Evolutionary conservation across 2,888 invertebrate genomes (phyloP).

Genomic region (Ditylenchus weischeri): DNA sequence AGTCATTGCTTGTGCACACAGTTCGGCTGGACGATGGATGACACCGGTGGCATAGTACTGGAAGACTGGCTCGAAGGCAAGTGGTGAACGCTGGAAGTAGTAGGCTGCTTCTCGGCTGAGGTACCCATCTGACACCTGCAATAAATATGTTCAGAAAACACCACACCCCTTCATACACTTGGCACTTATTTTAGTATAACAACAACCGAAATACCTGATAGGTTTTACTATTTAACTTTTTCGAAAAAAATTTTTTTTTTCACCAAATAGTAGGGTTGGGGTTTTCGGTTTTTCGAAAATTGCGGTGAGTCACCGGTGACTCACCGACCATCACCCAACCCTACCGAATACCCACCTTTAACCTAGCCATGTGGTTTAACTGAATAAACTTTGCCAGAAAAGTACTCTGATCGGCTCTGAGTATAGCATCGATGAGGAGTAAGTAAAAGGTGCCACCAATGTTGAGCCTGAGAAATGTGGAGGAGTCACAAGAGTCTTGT

Average conservation of each 20-base stretch:
- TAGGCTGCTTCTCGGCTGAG: conserved; percentile 53
- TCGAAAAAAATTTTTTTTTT: too few species aligned
- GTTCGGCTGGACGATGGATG: conserved; percentile 55
- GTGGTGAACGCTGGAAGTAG: conserved; percentile 55
- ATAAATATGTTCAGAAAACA: background rate
- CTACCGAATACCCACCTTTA: conserved; percentile 32
- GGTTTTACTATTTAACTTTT: too few species aligned
- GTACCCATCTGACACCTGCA: conserved; percentile 55
- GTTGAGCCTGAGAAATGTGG: conserved; percentile 48
- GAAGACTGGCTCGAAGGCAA: conserved; percentile 52
- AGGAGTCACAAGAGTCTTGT: conserved; percentile 1
- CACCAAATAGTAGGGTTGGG: too few species aligned
- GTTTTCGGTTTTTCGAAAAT: too few species aligned
- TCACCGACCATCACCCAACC: too few species aligned
- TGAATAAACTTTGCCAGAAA: conserved; percentile 56
- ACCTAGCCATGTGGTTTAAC: conserved; percentile 48
- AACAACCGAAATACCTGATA: too few species aligned
- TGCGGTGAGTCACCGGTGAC: too few species aligned
- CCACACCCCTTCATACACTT: too few species aligned
- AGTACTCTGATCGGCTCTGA: conserved; percentile 49
- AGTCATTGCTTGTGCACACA: conserved; percentile 54
- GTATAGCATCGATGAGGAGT: conserved; percentile 50
- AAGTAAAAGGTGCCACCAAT: conserved; percentile 55
- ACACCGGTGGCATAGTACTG: conserved; percentile 58
- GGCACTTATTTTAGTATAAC: too few species aligned